Conservation (phyloP, 2,797 vertebrate species). For the Lerista edwardsae region DNA sequence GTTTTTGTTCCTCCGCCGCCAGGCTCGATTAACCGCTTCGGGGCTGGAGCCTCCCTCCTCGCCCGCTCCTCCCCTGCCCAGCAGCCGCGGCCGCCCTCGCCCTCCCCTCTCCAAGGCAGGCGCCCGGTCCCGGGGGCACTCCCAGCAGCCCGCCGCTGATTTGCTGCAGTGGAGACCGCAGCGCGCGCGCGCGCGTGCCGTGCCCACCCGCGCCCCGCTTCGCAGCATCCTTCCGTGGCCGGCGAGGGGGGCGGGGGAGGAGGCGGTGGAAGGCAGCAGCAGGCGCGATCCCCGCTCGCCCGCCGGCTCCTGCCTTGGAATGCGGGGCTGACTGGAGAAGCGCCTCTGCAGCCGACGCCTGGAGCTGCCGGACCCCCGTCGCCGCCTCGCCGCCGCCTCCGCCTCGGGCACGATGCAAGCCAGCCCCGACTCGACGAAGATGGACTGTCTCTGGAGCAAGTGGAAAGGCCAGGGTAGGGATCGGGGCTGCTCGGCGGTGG, state of each 20-base stretch:
- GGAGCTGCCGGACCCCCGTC: no score
- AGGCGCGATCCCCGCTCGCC: no score
- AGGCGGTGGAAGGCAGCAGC: no score
- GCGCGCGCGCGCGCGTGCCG: no score
- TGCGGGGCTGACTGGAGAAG: neutral
- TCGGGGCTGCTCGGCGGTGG: no score
- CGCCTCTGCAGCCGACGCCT: slow-evolving; percentile 59
- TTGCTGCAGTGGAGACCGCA: slow-evolving; percentile 88
- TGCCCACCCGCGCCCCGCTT: no score
- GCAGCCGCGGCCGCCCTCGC: neutral
- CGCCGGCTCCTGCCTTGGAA: no score
- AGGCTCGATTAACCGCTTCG: slow-evolving; percentile 53
- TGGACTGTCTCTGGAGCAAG: slow-evolving; percentile 94
- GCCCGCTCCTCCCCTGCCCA: no score
- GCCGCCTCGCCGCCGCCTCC: slow-evolving; percentile 16
- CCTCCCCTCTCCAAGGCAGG: slow-evolving; percentile 50
- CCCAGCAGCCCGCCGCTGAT: slow-evolving; percentile 81
- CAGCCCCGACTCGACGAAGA: slow-evolving; percentile 91
- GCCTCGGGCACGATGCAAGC: slow-evolving; percentile 89
- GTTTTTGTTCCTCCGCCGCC: slow-evolving; percentile 48
- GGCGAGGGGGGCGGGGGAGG: slow-evolving; percentile 76
- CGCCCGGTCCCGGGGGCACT: slow-evolving; percentile 71
- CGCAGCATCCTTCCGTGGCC: slow-evolving; percentile 81
- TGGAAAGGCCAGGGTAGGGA: slow-evolving; percentile 99
- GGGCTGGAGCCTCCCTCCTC: no score